phyloP scores from a whole-genome alignment of 2,113 vertebrate species.

The Nanorana parkeri region DNA sequence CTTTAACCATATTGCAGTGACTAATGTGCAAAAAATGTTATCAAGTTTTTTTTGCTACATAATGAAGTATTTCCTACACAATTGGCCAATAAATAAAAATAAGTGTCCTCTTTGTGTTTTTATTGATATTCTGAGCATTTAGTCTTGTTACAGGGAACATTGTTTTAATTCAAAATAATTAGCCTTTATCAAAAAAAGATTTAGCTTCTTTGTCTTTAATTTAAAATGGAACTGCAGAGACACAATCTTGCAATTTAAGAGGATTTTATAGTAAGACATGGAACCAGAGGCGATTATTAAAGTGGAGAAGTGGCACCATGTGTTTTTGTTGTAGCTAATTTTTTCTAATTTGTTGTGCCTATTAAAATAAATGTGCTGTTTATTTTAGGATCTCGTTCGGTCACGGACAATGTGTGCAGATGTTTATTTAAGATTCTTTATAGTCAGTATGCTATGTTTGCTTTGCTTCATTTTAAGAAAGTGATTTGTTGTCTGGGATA shows the following conservation, averaged over 20 bases:
- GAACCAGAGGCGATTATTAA: background rate
- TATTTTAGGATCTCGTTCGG: conserved; percentile 16
- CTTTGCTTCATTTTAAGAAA: conserved; percentile 27
- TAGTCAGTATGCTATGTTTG: background rate
- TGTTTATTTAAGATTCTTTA: background rate
- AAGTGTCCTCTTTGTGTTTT: too few species aligned
- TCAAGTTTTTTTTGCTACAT: too few species aligned
- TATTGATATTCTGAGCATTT: too few species aligned
- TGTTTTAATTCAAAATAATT: too few species aligned
- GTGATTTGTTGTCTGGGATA: background rate
- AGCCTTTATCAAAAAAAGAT: too few species aligned
- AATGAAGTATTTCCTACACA: background rate
- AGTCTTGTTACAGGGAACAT: too few species aligned
- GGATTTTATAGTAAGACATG: conserved; percentile 16
- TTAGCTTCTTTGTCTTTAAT: background rate
- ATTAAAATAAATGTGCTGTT: conserved; percentile 32
- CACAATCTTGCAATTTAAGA: background rate
- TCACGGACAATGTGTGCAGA: conserved; percentile 27
- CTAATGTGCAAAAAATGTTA: too few species aligned
- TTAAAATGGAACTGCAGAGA: background rate
- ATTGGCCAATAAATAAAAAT: too few species aligned
- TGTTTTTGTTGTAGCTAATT: conserved; percentile 38
- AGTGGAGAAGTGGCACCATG: conserved; percentile 27
- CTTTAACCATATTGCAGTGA: too few species aligned
- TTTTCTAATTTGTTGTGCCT: conserved; percentile 22